A percentile compares a stretch with the other conserved stretches of the same genome.
Conservation (phyloP, 2,888 invertebrate species). For the Acholoe squamosa region DNA sequence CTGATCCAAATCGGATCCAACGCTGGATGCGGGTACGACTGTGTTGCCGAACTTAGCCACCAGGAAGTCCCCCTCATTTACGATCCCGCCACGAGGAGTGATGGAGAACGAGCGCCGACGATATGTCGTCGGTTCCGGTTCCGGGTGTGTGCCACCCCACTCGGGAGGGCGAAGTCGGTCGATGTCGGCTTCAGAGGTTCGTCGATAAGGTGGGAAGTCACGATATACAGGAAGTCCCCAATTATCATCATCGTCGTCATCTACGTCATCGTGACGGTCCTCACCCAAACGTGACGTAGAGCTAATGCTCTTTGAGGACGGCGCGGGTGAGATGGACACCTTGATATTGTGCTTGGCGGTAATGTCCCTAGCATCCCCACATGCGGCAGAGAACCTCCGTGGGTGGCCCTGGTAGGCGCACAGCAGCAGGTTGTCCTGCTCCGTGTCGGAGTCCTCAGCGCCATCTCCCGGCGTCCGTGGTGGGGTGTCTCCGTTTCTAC, state of each 20-base stretch:
- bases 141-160: conserved; percentile 41
- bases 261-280: neutral
- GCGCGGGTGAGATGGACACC: conserved; percentile 60
- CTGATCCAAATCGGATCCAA: conserved; percentile 56
- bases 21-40: conserved; percentile 55
- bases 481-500: neutral
- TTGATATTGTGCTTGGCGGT: conserved; percentile 60
- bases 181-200: conserved; percentile 59
- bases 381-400: conserved; percentile 56
- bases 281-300: conserved; percentile 26
- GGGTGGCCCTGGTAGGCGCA: conserved; percentile 3
- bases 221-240: conserved; percentile 42
- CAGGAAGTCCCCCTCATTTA: conserved; percentile 66
- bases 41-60: conserved; percentile 60
- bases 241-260: neutral
- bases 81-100: conserved; percentile 91
- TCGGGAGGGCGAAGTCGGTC: conserved; percentile 49
- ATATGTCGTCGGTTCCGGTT: conserved; percentile 54
- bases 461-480: conserved; percentile 24
- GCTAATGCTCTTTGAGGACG: conserved; percentile 38
- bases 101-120: conserved; percentile 92
- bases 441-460: neutral
- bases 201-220: conserved; percentile 41
- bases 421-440: conserved; percentile 36
- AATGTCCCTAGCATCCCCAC: conserved; percentile 57